Base-by-base conservation (phyloP, 2,888 invertebrate genomes). In the Harpalus rubripes region DNA sequence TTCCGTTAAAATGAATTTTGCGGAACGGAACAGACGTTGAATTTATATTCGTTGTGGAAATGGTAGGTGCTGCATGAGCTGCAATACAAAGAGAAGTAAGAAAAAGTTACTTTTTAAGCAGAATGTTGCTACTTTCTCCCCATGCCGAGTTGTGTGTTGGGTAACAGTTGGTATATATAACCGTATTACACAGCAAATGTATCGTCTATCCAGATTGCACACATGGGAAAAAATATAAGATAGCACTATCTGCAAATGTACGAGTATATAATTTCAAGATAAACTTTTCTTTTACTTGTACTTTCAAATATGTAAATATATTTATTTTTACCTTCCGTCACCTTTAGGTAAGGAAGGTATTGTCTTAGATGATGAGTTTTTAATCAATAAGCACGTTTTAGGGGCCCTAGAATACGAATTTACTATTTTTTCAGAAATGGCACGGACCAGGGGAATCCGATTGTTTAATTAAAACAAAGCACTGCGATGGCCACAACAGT, bases 161-260 rank as follows among this genome's bases (percentile, higher is more conserved):
- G 44, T 52, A 52, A 52, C 44, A 52, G 44, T 12, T 52, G 44
- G 10, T 52, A 32, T 32, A 6, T 32, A 32, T 32, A 52, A 52
- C 44, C 44, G 44, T 52, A 52, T 52, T 52, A 52, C 44, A 52
- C 44, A 52, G 44, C 44, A 52, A 52, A 52, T 52, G 44, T 52
- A 52, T 52, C 44, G 44, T 52, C 44, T 52, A 52, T 52, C 44
- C 44, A 52, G 44, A 52, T 52, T 52, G 12, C 44, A 32, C 32
- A 32, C 32, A 32, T 32, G 32, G 6, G 32, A 32, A 32, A 32
- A 52, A 10, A 52, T 52, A 52, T 12, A 12, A 52, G 12, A 52
- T 52, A 52, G 10, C 10, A 12, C 44, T 32, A 10, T 52, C 44
- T 52, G 5, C 10, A 52, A 52, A 32, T 6, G 6, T 32, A 32